A percentile compares a stretch with the other conserved stretches of the same genome.
Conservation (phyloP, 2,888 invertebrate species). For the Metellina segmentata region DNA sequence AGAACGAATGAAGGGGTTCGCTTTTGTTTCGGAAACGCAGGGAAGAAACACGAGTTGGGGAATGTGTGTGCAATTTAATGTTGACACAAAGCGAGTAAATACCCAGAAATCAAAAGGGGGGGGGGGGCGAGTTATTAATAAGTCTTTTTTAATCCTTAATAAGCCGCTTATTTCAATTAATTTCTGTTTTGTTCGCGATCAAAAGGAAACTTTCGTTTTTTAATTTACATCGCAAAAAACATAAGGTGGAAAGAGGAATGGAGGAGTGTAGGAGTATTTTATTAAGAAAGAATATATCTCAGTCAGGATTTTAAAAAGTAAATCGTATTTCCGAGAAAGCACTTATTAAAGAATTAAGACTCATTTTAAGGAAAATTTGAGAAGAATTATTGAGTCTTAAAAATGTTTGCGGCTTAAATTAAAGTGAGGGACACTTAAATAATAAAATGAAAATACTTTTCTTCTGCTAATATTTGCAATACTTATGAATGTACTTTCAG, state of each 20-base stretch:
- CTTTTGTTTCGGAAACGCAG: neutral
- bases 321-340: neutral
- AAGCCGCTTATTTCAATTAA: conserved; percentile 48
- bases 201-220: neutral
- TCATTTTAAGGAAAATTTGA: neutral
- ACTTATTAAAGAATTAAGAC: neutral
- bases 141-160: conserved; percentile 33
- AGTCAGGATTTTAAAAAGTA: neutral
- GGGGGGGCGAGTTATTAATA: conserved; percentile 18
- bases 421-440: too few relatives aligned
- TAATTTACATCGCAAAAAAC: neutral
- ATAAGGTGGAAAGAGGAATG: too few relatives aligned
- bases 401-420: too few relatives aligned
- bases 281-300: neutral
- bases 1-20: conserved; percentile 14
- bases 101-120: neutral
- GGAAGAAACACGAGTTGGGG: neutral
- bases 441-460: too few relatives aligned
- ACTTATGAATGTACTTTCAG: too few relatives aligned
- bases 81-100: conserved; percentile 39
- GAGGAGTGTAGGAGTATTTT: neutral
- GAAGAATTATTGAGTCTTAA: neutral
- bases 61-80: conserved; percentile 24
- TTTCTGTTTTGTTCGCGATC: neutral
- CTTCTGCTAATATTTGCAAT: too few relatives aligned